Conservation (phyloP, 2,888 invertebrate species). For the Epinotia nisella region DNA sequence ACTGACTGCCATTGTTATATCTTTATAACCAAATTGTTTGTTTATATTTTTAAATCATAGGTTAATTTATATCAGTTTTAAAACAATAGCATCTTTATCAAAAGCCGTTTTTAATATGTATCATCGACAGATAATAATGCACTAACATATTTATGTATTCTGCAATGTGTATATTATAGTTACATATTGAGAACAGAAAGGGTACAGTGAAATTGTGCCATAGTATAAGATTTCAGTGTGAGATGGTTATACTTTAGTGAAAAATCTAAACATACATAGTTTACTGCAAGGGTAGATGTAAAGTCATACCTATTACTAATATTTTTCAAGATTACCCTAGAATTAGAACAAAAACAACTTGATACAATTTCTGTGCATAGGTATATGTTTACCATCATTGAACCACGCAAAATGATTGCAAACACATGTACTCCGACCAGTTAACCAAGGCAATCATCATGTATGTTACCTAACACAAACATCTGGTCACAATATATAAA, state of each 20-base stretch:
- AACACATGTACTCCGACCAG: conserved; percentile 37
- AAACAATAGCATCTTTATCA: background rate
- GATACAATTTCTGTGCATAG: background rate
- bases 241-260: background rate
- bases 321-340: conserved; percentile 17
- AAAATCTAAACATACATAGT: background rate
- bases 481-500: conserved; percentile 43
- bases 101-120: background rate
- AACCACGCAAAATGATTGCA: conserved; percentile 36
- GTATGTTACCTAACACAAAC: conserved; percentile 42
- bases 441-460: conserved; percentile 41
- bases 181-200: background rate
- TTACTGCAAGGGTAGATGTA: conserved; percentile 27
- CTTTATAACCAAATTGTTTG: background rate
- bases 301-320: background rate
- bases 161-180: background rate
- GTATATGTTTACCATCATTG: conserved; percentile 29
- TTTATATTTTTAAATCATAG: background rate
- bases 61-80: background rate
- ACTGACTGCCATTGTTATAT: too few relatives aligned
- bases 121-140: background rate
- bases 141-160: background rate
- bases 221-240: background rate
- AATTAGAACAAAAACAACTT: conserved; percentile 23
- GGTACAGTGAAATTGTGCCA: background rate